Base-by-base conservation (phyloP, 2,113 vertebrate species). In the Charadrius vociferus region DNA sequence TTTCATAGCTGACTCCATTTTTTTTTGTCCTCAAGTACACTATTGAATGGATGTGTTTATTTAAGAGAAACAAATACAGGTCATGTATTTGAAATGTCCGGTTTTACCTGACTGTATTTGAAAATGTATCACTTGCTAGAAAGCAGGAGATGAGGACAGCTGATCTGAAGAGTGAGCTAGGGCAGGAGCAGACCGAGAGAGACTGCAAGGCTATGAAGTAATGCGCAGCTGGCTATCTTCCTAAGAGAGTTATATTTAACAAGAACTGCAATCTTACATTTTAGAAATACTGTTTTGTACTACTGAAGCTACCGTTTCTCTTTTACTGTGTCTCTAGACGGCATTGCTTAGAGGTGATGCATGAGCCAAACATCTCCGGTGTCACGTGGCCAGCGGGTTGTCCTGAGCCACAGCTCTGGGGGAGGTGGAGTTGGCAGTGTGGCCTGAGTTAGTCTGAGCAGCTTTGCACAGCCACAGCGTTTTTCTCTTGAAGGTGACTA, bases 201-300 rank as follows among this genome's bases (percentile, higher is more conserved):
- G 34, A 30, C 47, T 90, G 8, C 17, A 20, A 66, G 47, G 45
- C 71, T 93, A 15, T 93, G 93, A 93, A 77, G 74, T 92, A 78
- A 95, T 59, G 41, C 47, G 84, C 67, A 84, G 65, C 65, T 97
- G 94, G 88, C 81, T 85, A 14, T 73, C 62, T 87, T 91, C 84
- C 74, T 68, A 9, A 53, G 53, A 36, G 47, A 85, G 45, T 91
- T 93, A 21, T 29, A 50, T 68, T 87, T 90, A 59, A 89, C 66
- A 45, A 85, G 91, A 91, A 53, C 67, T 58, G 53, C 62, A 82
- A 79, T 87, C 81, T 82, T 58, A 30, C 56, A 39, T 58, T 89
- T 94, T 80, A 75, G 49, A 82, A 86, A 52, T 26, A 30, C 32
- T 86, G n/a, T n/a, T 95, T 81, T 82, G 43, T 73, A 3, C 81